phyloP scores from a whole-genome alignment of 1,140 invertebrate species.

The Mylabris phalerata region DNA sequence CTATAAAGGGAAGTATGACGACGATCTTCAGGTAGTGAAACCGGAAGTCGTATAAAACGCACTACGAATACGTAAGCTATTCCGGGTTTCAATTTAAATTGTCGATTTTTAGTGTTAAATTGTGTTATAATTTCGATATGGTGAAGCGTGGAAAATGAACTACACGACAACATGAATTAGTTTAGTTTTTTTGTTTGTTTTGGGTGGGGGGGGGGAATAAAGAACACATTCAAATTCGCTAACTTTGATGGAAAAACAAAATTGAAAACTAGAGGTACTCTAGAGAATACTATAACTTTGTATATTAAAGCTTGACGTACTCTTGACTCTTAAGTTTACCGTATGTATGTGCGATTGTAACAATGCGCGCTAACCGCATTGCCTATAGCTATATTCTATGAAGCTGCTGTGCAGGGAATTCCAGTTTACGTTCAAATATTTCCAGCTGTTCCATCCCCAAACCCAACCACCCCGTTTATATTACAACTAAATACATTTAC shows the following conservation, averaged over 20 bases:
- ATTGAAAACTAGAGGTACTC: no score
- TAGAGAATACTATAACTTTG: background rate
- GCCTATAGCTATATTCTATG: conserved; percentile 21
- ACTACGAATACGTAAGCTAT: conserved; percentile 2
- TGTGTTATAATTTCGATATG: no score
- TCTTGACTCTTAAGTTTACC: conserved; percentile 19
- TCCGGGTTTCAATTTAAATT: no score
- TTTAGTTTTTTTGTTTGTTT: no score
- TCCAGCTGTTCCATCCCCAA: conserved; percentile 22
- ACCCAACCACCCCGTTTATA: background rate
- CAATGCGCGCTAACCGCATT: conserved; percentile 27
- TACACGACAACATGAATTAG: no score
- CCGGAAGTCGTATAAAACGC: conserved; percentile 3
- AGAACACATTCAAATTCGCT: no score
- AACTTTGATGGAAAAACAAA: no score
- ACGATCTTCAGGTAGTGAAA: conserved; percentile 8
- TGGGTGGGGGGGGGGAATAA: no score
- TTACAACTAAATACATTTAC: conserved; percentile 8
- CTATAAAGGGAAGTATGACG: background rate
- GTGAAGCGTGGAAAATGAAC: no score
- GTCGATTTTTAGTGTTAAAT: no score
- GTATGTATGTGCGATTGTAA: conserved; percentile 19
- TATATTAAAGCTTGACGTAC: conserved; percentile 13
- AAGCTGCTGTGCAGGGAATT: conserved; percentile 20
- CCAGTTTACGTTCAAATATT: conserved; percentile 22